Percentiles rank a stretch among this genome's conserved stretches.
Evolutionary conservation across 1,140 invertebrate species (phyloP).

Genomic region (Diploscapter pachys): DNA sequence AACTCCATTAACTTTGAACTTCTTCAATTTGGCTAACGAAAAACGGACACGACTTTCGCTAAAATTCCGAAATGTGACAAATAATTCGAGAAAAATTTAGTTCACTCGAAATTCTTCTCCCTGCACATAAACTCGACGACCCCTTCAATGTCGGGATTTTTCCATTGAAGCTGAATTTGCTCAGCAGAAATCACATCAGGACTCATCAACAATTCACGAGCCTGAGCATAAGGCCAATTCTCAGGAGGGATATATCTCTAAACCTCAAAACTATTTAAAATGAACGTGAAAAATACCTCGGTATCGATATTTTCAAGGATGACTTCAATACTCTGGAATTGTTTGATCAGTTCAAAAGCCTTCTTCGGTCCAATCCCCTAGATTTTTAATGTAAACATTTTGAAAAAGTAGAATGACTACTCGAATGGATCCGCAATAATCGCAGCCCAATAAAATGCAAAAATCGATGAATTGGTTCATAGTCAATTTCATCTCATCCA

Average conservation of each 20-base stretch:
- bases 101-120: slow-evolving; percentile 72
- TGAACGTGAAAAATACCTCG: not conserved
- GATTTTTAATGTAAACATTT: not conserved
- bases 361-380: slow-evolving; percentile 90
- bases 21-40: slow-evolving; percentile 84
- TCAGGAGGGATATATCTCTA: slow-evolving; percentile 59
- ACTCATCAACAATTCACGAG: slow-evolving; percentile 78
- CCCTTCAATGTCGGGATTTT: slow-evolving; percentile 88
- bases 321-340: slow-evolving; percentile 78
- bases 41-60: slow-evolving; percentile 86
- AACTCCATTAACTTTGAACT: slow-evolving; percentile 68
- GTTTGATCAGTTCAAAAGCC: slow-evolving; percentile 87
- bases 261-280: slow-evolving; percentile 4
- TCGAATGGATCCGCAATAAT: slow-evolving; percentile 90
- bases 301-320: slow-evolving; percentile 82
- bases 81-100: not conserved
- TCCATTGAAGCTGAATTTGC: slow-evolving; percentile 78
- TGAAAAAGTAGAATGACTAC: not conserved
- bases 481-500: slow-evolving; percentile 75
- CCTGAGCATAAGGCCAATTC: slow-evolving; percentile 65
- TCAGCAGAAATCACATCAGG: slow-evolving; percentile 76
- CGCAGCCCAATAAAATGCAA: slow-evolving; percentile 94
- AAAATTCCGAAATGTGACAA: slow-evolving; percentile 44
- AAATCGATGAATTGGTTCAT: slow-evolving; percentile 91
- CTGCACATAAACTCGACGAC: slow-evolving; percentile 85